Conservation (phyloP, 2,113 vertebrate species). For the Periophthalmodon schlosseri region DNA sequence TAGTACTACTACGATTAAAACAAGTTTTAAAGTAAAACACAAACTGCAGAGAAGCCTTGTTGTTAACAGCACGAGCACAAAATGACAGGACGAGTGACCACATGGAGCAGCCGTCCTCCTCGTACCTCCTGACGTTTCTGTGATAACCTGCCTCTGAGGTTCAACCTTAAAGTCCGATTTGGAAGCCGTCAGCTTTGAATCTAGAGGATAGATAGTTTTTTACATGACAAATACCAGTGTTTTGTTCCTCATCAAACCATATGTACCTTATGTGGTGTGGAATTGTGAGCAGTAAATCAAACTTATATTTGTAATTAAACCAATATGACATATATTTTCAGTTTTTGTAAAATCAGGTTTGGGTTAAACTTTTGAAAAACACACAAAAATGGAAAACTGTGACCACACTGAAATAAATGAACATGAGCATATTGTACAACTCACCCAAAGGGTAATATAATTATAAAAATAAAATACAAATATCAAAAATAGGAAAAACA, state of each 20-base stretch:
- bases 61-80: neutral
- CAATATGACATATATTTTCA: neutral
- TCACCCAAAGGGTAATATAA: neutral
- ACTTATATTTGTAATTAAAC: neutral
- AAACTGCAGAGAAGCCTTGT: neutral
- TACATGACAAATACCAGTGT: neutral
- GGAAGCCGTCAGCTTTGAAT: constrained; percentile 30
- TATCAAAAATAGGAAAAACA: neutral
- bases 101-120: neutral
- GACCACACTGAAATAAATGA: neutral
- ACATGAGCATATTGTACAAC: neutral
- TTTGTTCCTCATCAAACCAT: neutral
- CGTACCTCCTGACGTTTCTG: constrained; percentile 45
- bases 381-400: neutral
- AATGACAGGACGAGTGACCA: neutral
- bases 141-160: constrained; percentile 36
- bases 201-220: constrained; percentile 27
- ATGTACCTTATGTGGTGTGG: neutral
- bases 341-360: neutral
- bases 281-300: neutral
- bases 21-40: neutral
- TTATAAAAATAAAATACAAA: neutral
- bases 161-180: constrained; percentile 16
- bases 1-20: neutral
- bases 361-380: neutral